Evolutionary conservation across 2,888 invertebrate genomes (phyloP), one percentile per base, ranked within the genome.

Genomic region (Athripsodes cinereus): DNA sequence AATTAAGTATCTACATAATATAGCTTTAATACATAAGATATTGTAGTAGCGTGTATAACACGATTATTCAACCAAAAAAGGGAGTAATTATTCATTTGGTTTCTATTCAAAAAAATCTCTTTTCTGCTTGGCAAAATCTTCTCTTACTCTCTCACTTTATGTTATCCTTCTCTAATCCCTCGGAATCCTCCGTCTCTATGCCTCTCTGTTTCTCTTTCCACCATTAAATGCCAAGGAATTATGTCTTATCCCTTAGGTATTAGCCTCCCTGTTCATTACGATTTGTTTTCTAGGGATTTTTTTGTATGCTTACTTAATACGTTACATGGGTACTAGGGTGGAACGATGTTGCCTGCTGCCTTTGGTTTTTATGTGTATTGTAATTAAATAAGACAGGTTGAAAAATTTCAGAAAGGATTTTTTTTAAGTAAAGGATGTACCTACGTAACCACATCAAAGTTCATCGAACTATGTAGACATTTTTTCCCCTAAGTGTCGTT

Each of bases 191-290:
- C 40, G 13, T 40, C 40, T 40, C 31, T 11, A 8, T 31, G 31
- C 31, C 31, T 31, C 31, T 31, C 40, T 40, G 8, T 40, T 16
- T 40, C 40, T 13, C 35, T 10, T 13, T 19, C 55, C 48, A 11
- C 50, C 50, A 55, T 55, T 55, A 50, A 55, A 49, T 47, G 50
- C 50, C 50, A 26, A 22, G 22, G 50, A 50, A 50, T 50, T 50
- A 50, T 50, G 18, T 21, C 26, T 50, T 50, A 50, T 50, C 50
- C 50, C 50, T 13, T 8, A 26, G 22, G 22, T 22, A 50, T 50
- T 50, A 50, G 18, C 20, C 21, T 50, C 16, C 26, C 26, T 50
- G 26, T 50, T 50, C 50, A 50, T 22, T 50, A 50, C 26, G 22
- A 21, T 47, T 47, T 47, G 47, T 47, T 47, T 47, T 21, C 47